Evolutionary conservation across 2,888 invertebrate species (phyloP).

Genomic region (Flexamia atlantica): DNA sequence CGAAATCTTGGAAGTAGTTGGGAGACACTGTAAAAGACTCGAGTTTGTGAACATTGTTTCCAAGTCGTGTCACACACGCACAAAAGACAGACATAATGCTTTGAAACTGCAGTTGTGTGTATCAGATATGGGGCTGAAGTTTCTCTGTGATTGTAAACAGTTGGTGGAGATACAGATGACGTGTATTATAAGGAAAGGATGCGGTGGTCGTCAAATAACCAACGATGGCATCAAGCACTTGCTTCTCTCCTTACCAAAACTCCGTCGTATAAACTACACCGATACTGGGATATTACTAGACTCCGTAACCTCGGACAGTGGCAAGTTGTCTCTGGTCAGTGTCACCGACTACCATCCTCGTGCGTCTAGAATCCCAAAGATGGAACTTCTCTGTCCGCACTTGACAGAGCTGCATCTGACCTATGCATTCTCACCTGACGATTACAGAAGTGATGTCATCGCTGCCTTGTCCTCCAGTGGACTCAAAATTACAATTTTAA

Average conservation of each 20-base stretch:
- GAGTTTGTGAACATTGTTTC: constrained; percentile 59
- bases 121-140: constrained; percentile 57
- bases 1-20: constrained; percentile 63
- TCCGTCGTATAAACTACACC: constrained; percentile 42
- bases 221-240: constrained; percentile 41
- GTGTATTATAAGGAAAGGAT: constrained; percentile 46
- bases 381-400: constrained; percentile 27
- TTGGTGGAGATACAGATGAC: constrained; percentile 53
- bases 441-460: constrained; percentile 46
- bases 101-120: constrained; percentile 62
- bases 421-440: constrained; percentile 41
- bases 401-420: constrained; percentile 47
- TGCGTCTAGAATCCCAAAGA: constrained; percentile 47
- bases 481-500: constrained; percentile 32
- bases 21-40: constrained; percentile 55
- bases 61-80: constrained; percentile 46
- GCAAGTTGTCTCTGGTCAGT: constrained; percentile 32
- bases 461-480: constrained; percentile 23
- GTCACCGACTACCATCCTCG: constrained; percentile 42
- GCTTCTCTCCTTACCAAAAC: constrained; percentile 16
- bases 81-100: constrained; percentile 59
- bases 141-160: constrained; percentile 55
- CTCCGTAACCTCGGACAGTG: not conserved
- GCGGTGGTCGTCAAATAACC: constrained; percentile 47
- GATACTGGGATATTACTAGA: constrained; percentile 46